Conservation (phyloP, 2,113 vertebrate genomes). For the Phalacrocorax carbo region DNA sequence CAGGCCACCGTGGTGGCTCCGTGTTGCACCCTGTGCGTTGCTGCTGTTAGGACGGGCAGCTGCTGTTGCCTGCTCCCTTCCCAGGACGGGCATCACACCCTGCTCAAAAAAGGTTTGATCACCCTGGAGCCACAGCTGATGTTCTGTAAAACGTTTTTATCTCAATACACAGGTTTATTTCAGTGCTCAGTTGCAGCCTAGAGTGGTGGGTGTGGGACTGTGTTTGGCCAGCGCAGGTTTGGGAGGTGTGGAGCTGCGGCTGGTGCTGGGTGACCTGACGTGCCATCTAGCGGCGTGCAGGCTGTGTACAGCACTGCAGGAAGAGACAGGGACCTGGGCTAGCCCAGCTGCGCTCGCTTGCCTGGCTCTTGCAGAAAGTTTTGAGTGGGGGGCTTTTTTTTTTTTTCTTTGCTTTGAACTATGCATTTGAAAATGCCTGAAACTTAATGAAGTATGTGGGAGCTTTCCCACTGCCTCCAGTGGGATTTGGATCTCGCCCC, state of each 20-base stretch:
- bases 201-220: not conserved
- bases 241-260: rapidly evolving
- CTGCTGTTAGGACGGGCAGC: not conserved
- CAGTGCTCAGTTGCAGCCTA: rapidly evolving
- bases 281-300: not conserved
- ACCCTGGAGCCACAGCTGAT: not conserved
- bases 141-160: not conserved
- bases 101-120: not conserved
- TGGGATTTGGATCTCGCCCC: not conserved
- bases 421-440: not conserved
- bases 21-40: rapidly evolving
- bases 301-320: not conserved
- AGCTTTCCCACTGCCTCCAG: not conserved
- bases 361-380: not conserved
- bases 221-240: not conserved
- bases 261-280: not conserved
- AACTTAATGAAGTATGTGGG: not conserved
- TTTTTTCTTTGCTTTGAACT: not conserved
- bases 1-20: not conserved
- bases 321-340: not conserved
- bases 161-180: rapidly evolving
- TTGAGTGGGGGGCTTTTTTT: not conserved
- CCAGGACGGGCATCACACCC: not conserved
- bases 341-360: not conserved
- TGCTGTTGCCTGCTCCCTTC: rapidly evolving